Percentiles rank a stretch among this genome's conserved stretches.
Conservation (phyloP, 1,140 invertebrate genomes). For the Laupala kohalensis region DNA sequence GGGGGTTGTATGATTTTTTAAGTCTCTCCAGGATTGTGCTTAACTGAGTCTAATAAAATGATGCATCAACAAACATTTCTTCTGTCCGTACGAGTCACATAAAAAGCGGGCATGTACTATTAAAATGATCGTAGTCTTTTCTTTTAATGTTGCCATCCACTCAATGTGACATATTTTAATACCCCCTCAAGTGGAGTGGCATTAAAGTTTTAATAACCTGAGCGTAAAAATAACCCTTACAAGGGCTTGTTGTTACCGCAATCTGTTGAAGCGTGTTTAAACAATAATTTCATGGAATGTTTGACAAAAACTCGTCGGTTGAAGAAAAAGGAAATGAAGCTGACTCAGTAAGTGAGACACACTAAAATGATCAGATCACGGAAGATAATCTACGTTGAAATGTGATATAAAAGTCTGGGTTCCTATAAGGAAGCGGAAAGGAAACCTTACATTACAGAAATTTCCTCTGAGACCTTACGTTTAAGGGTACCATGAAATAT, state of each 20-base stretch:
- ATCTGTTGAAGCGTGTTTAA: not conserved
- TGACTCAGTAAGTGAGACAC: not conserved
- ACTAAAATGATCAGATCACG: not conserved
- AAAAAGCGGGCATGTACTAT: no score
- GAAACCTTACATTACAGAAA: not conserved
- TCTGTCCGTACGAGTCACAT: not conserved
- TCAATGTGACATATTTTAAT: no score
- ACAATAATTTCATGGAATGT: not conserved
- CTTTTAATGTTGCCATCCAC: no score
- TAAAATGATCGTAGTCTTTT: no score
- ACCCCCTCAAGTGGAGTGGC: no score
- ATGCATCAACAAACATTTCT: not conserved
- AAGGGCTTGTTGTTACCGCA: no score
- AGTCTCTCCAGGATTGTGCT: not conserved
- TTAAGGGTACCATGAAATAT: not conserved
- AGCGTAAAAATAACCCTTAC: no score
- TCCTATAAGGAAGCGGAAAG: conserved; percentile 8
- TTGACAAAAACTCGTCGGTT: not conserved
- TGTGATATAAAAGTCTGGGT: not conserved
- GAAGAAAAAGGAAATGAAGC: not conserved
- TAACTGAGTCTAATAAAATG: not conserved
- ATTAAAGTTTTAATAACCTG: no score
- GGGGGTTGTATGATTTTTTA: not conserved
- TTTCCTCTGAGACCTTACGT: not conserved
- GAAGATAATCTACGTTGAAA: not conserved